Conservation (phyloP, 2,888 invertebrate species). For the Hofmannophila pseudospretella region DNA sequence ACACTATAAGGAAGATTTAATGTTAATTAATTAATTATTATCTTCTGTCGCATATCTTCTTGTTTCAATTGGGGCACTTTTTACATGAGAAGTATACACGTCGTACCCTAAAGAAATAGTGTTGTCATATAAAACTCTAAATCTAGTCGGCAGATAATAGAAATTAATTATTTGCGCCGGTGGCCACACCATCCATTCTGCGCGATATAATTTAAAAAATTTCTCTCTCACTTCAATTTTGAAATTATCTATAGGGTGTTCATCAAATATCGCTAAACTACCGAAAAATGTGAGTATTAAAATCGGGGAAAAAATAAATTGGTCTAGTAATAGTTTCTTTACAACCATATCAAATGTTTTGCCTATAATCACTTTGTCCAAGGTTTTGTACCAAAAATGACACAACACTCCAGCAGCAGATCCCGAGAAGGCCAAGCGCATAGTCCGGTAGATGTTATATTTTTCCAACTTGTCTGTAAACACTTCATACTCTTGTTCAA, state of each 20-base stretch:
- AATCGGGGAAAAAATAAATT: slow-evolving; percentile 90
- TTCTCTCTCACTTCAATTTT: slow-evolving; percentile 84
- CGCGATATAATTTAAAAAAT: slow-evolving; percentile 86
- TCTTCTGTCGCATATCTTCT: no score
- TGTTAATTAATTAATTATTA: no score
- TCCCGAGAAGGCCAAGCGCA: slow-evolving; percentile 89
- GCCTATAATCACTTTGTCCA: slow-evolving; percentile 87
- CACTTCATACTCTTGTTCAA: slow-evolving; percentile 91
- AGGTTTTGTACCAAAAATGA: slow-evolving; percentile 91
- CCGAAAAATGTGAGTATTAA: slow-evolving; percentile 89
- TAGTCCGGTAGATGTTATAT: slow-evolving; percentile 81
- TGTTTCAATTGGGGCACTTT: slow-evolving; percentile 21
- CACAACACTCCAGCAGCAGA: slow-evolving; percentile 88
- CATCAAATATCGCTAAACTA: slow-evolving; percentile 87
- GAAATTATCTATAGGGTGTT: slow-evolving; percentile 79
- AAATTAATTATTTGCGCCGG: slow-evolving; percentile 96
- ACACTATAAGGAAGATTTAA: no score
- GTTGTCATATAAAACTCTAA: slow-evolving; percentile 93
- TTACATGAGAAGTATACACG: slow-evolving; percentile 91
- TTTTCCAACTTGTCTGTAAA: slow-evolving; percentile 76
- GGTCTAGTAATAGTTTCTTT: slow-evolving; percentile 91
- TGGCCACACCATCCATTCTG: slow-evolving; percentile 97
- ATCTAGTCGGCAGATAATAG: slow-evolving; percentile 89
- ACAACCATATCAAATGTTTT: slow-evolving; percentile 81
- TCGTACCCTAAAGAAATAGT: slow-evolving; percentile 92